A percentile compares a stretch with the other conserved stretches of the same genome.
Conservation (phyloP, 2,797 vertebrate genomes). For the Odontamblyopus lacepedii region DNA sequence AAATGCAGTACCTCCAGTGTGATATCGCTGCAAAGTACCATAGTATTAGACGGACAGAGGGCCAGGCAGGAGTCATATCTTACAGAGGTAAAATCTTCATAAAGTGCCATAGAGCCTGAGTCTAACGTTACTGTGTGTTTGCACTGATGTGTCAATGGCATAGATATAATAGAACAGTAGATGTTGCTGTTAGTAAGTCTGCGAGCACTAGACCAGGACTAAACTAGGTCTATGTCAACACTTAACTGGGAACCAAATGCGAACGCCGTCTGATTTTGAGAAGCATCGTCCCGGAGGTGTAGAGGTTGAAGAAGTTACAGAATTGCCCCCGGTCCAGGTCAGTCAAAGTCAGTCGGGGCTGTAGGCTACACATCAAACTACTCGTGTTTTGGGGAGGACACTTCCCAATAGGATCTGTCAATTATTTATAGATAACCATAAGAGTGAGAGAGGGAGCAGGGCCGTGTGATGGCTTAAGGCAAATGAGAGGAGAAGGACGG, state of each 20-base stretch:
- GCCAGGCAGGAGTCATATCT: constrained; percentile 53
- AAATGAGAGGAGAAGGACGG: constrained; percentile 7
- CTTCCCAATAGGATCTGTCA: constrained; percentile 28
- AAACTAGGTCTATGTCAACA: background rate
- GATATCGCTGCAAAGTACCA: too few species aligned
- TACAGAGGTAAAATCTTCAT: constrained; percentile 70
- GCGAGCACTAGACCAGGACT: background rate
- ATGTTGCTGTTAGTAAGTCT: background rate
- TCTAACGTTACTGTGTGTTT: background rate
- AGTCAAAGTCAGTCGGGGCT: constrained; percentile 33
- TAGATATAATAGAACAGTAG: background rate
- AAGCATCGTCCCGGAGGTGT: constrained; percentile 41
- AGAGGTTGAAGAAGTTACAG: constrained; percentile 54
- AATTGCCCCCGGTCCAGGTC: constrained; percentile 31
- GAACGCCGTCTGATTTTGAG: constrained; percentile 31
- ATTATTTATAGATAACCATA: constrained; percentile 44
- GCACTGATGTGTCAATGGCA: constrained; percentile 7
- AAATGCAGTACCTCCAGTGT: too few species aligned
- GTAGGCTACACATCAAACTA: constrained; percentile 38
- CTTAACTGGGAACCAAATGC: background rate
- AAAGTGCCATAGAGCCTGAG: constrained; percentile 78
- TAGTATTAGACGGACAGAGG: constrained; percentile 9
- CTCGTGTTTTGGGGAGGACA: constrained; percentile 18
- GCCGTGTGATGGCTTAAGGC: constrained; percentile 38
- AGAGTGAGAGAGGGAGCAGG: constrained; percentile 23